Base-by-base conservation (phyloP, 2,888 invertebrate species). In the Meta bourneti region DNA sequence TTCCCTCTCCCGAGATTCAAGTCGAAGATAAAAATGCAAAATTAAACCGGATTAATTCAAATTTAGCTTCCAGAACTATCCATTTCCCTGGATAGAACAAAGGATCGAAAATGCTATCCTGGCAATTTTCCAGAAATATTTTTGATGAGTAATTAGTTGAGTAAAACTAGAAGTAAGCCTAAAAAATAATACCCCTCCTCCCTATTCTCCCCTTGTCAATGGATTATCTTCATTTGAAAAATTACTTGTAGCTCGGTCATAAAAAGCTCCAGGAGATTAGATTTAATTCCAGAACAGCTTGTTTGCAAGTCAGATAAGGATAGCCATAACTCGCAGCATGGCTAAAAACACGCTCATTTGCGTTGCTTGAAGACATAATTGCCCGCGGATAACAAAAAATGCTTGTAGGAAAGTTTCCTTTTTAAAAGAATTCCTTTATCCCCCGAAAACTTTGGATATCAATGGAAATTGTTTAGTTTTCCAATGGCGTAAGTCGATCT, bases 241-340 rank as follows among this genome's bases (percentile, higher is more conserved):
- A 90, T 85, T 84, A 74, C 80, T 34, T 79, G 72, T 78, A 74
- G 70, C 84, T 85, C 9, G 48, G 19, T n/a, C 85, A 54, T 78
- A 85, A 90, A 90, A 85, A 90, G 74, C 86, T 87, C 77, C 51
- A 34, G 54, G 49, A 87, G 91, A 91, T 91, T 91, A 91, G 61
- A 83, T 87, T 87, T 91, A 91, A 91, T 81, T 83, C 91, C 83
- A n/a, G 61, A 79, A 91, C 91, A 91, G 82, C 87, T 87, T 91
- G 91, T 91, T 91, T 83, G 78, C 72, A 78, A 83, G 83, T 83
- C 78, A 71, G 71, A 91, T 91, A 78, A 83, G 74, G 69, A n/a
- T 54, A 51, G n/a, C 54, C 74, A 19, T 54, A 72, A 72, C 19
- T 78, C 49, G 51, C n/a, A 74, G 54, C 52, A 84, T 9, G 61